Conservation (phyloP, 2,113 vertebrate genomes). For the Pyxicephalus adspersus region DNA sequence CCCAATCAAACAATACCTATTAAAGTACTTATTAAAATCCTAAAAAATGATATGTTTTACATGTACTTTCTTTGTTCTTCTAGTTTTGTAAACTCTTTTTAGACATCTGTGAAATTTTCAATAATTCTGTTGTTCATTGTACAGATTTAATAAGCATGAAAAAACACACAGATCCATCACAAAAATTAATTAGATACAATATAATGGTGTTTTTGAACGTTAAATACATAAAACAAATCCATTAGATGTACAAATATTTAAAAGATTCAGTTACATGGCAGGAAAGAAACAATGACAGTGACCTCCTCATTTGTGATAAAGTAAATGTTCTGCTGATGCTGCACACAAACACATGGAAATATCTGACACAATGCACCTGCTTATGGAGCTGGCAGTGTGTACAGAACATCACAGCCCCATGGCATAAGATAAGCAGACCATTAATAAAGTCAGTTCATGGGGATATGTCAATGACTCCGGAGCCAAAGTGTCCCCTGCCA, state of each 20-base stretch:
- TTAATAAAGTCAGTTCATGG: conserved; percentile 50
- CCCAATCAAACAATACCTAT: too few relatives aligned
- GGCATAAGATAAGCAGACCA: conserved; percentile 52
- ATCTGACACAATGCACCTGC: conserved; percentile 22
- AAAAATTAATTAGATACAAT: conserved; percentile 16
- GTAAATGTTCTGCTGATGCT: conserved; percentile 7
- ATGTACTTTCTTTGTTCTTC: too few relatives aligned
- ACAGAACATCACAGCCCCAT: conserved; percentile 41
- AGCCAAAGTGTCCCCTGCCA: conserved; percentile 37
- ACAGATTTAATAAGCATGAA: conserved; percentile 6
- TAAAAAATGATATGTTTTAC: too few relatives aligned
- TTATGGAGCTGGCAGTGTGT: conserved; percentile 33
- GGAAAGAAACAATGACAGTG: background rate
- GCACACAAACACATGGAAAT: conserved; percentile 7
- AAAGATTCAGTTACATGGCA: background rate
- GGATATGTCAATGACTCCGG: conserved; percentile 35
- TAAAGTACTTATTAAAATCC: too few relatives aligned
- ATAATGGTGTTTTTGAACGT: conserved; percentile 9
- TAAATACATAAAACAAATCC: conserved; percentile 30
- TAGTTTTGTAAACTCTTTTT: too few relatives aligned
- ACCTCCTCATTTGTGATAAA: background rate
- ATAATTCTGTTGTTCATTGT: conserved; percentile 20
- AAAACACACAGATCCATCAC: background rate
- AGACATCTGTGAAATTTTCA: conserved; percentile 1
- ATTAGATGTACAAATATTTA: conserved; percentile 34